A percentile compares a stretch with the other conserved stretches of the same genome.
These are phyloP conservation scores for Unio delphinus DNA, from an alignment of 2,888 invertebrate genomes.

Conservation along the genomic window DNA sequence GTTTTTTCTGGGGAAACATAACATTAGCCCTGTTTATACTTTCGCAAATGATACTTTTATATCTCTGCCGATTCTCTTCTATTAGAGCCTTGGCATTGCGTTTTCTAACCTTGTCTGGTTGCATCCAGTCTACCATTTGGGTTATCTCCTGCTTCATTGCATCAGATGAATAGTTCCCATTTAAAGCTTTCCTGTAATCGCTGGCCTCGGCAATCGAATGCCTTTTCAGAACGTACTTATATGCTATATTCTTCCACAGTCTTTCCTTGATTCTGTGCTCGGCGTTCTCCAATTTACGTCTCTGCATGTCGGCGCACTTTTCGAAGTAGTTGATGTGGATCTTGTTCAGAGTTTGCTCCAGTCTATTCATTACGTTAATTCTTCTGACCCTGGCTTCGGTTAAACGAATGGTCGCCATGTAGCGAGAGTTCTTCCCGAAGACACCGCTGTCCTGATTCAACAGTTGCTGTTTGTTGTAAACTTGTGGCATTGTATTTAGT, in stretches of 20 bases:
- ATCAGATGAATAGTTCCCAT: slow-evolving; percentile 38
- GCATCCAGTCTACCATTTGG: slow-evolving; percentile 41
- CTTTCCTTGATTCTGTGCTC: slow-evolving; percentile 25
- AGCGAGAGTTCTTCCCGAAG: slow-evolving; percentile 39
- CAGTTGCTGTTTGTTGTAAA: slow-evolving; percentile 26
- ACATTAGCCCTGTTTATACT: no score
- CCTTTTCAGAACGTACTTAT: slow-evolving; percentile 43
- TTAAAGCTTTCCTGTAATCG: slow-evolving; percentile 41
- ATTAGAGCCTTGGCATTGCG: slow-evolving; percentile 35
- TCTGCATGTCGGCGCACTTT: slow-evolving; percentile 22
- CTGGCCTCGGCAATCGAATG: slow-evolving; percentile 35
- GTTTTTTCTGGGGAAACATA: no score
- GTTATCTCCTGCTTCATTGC: slow-evolving; percentile 44
- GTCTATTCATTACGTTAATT: slow-evolving; percentile 33
- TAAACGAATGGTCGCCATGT: slow-evolving; percentile 35
- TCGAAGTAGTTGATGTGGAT: slow-evolving; percentile 33
- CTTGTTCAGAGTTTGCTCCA: slow-evolving; percentile 26
- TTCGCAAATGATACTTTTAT: slow-evolving; percentile 16
- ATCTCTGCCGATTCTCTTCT: slow-evolving; percentile 25
- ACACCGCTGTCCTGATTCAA: slow-evolving; percentile 25
- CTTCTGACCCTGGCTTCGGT: slow-evolving; percentile 30
- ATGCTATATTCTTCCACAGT: slow-evolving; percentile 39
- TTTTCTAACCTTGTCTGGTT: slow-evolving; percentile 39
- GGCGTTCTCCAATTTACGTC: slow-evolving; percentile 22
- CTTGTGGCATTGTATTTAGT: slow-evolving; percentile 34